Evolutionary conservation across 2,797 vertebrate species (phyloP).

Genomic region (Cirrhinus mrigala): DNA sequence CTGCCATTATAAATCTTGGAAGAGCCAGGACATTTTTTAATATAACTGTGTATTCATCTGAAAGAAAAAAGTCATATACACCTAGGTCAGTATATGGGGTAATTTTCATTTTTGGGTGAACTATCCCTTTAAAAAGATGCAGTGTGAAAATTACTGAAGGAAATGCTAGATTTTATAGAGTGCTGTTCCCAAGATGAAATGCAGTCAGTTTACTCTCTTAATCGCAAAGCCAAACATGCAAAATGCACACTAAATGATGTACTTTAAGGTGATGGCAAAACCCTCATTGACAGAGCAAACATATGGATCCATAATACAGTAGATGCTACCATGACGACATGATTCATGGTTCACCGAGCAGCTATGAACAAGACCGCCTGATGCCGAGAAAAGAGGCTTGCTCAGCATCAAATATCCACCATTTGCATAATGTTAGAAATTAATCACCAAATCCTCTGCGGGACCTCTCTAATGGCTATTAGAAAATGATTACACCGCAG

Average conservation of each 20-base stretch:
- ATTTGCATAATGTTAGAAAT: conserved; percentile 58
- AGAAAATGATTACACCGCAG: conserved; percentile 64
- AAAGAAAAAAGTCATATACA: no score
- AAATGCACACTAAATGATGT: not conserved
- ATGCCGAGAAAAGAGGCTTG: conserved; percentile 51
- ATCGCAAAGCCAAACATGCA: not conserved
- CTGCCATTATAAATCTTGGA: no score
- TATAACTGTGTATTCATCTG: no score
- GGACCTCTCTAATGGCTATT: conserved; percentile 58
- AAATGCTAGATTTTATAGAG: not conserved
- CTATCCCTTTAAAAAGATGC: no score
- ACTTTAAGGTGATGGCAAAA: conserved; percentile 1
- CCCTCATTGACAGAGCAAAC: conserved; percentile 11
- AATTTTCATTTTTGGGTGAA: no score
- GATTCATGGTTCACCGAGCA: not conserved
- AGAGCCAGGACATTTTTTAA: no score
- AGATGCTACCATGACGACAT: conserved; percentile 23
- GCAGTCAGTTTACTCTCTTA: not conserved
- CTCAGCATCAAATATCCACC: conserved; percentile 45
- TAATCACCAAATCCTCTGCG: conserved; percentile 57
- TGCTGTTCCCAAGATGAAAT: not conserved
- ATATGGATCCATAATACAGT: conserved; percentile 20
- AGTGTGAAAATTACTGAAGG: no score
- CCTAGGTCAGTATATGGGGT: no score
- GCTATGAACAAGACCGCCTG: not conserved